Percentiles rank a stretch among this genome's conserved stretches.
Conservation (phyloP, 2,113 vertebrate species). For the Aythya baeri region DNA sequence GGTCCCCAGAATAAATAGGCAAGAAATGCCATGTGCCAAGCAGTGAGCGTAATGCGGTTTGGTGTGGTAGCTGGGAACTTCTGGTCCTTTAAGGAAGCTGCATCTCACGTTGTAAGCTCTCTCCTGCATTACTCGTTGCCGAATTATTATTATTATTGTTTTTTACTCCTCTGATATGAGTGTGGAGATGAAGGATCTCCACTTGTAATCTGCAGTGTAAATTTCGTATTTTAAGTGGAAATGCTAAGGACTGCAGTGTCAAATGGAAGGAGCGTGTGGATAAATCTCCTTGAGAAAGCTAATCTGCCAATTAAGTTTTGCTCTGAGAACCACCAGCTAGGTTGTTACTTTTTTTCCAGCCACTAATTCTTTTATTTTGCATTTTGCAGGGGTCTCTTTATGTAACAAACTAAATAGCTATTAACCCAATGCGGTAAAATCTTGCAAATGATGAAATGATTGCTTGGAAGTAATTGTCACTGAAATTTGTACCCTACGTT, state of each 20-base stretch:
- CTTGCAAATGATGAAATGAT: neutral
- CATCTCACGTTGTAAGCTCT: neutral
- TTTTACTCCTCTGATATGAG: neutral
- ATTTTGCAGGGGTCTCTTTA: neutral
- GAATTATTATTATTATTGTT: neutral
- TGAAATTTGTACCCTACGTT: neutral
- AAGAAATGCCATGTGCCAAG: neutral
- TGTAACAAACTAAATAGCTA: neutral
- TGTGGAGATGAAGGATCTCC: neutral
- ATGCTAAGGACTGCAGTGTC: neutral
- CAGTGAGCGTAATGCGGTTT: neutral
- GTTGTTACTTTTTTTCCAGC: neutral
- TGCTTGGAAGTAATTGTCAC: slow-evolving; percentile 9
- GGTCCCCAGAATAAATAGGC: neutral
- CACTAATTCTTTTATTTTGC: neutral
- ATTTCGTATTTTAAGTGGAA: neutral
- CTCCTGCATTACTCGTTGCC: neutral
- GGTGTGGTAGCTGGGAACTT: neutral
- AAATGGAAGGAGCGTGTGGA: neutral
- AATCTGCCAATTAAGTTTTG: neutral
- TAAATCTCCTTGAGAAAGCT: neutral
- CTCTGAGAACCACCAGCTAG: neutral
- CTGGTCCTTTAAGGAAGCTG: neutral
- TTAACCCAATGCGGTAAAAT: neutral
- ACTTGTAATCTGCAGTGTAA: neutral